Evolutionary conservation across 2,113 vertebrate genomes (phyloP), one percentile per base, ranked within the genome.

Genomic region (Holacanthus passer): DNA sequence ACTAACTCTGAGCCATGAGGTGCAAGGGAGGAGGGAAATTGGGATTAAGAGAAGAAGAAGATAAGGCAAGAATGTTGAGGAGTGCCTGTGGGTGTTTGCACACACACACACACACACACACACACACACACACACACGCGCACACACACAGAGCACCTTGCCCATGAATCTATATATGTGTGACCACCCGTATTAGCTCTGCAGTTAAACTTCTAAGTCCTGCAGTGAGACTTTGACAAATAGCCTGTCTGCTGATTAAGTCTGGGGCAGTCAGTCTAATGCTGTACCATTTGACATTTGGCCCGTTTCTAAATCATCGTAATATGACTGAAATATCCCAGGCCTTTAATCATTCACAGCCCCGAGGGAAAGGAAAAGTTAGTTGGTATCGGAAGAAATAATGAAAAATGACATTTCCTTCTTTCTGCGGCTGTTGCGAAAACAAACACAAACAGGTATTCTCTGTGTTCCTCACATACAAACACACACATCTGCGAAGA

Each of bases 141-240:
- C 50, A 69, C 31, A 39, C 50, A 75, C 13, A 66, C 32, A 65
- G 31, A 55, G 62, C 37, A 65, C 13, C 37, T 19, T 65, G 45
- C 4, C 39, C 32, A 48, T 60, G 29, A 69, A 80, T 55, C 17
- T 27, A 17, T 39, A n/a, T 68, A 9, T 53, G 73, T 68, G 69
- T 73, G 70, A 70, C 52, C 50, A 53, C 13, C 32, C 67, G 22
- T 56, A 48, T 77, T 83, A 82, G 53, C 70, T 63, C 29, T 32
- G 35, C 39, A 50, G 86, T 76, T 72, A 52, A 74, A 84, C 71
- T 71, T 87, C 31, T 19, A 3, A 13, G 60, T 62, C 58, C n/a
- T 45, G 72, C 83, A 56, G 47, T 56, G 24, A 64, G 76, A 69
- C 45, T 72, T 8, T 90, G 79, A 87, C 59, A 76, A 88, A 84